phyloP scores from a whole-genome alignment of 2,113 vertebrate genomes.

The Hippolais icterina region DNA sequence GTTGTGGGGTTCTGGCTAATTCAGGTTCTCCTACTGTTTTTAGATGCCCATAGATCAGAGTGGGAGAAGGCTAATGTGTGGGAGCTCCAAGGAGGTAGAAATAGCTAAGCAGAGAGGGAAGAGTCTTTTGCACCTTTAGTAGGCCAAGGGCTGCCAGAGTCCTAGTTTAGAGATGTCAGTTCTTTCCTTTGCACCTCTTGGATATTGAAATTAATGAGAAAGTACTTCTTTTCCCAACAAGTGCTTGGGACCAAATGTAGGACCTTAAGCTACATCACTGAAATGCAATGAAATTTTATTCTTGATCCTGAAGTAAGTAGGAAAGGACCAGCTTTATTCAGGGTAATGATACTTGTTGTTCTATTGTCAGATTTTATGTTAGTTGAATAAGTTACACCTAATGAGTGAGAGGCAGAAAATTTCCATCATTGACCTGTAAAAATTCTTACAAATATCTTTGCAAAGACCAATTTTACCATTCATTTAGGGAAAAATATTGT shows the following conservation, averaged over 20 bases:
- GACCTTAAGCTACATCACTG: neutral
- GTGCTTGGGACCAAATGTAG: neutral
- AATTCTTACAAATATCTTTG: neutral
- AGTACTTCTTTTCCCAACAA: neutral
- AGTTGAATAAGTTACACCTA: neutral
- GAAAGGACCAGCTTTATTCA: neutral
- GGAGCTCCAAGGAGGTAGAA: neutral
- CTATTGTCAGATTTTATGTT: neutral
- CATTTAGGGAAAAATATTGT: neutral
- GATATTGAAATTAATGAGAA: neutral
- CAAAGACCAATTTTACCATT: neutral
- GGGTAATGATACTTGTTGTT: neutral
- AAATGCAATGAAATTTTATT: neutral
- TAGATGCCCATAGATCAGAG: neutral
- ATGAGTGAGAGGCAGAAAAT: neutral
- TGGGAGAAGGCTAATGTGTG: neutral
- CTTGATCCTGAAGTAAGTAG: neutral
- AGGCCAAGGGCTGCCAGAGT: neutral
- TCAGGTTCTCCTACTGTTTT: neutral
- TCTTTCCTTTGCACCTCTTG: neutral
- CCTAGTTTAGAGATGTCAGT: neutral
- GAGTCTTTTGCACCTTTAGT: neutral
- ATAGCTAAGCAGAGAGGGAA: neutral
- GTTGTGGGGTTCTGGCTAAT: neutral
- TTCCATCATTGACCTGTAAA: neutral